Percentiles rank a stretch among this genome's conserved stretches.
phyloP scores from a whole-genome alignment of 2,888 invertebrate genomes.

The Eubasilissa splendida region DNA sequence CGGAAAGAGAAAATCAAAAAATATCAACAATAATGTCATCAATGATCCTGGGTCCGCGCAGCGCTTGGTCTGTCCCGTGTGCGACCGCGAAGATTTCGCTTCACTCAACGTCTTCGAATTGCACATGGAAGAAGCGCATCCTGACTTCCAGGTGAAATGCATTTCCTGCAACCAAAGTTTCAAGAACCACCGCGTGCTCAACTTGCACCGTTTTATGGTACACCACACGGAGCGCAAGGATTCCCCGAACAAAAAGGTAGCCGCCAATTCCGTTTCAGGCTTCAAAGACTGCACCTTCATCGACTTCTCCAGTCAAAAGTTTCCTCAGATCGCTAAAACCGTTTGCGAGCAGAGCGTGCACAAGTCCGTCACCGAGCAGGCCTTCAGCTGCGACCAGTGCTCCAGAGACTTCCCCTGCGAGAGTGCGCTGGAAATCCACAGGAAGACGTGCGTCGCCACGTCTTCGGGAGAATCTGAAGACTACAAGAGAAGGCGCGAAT shows the following conservation, averaged over 20 bases:
- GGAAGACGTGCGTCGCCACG: conserved; percentile 67
- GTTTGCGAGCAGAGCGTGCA: conserved; percentile 81
- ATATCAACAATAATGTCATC: conserved; percentile 62
- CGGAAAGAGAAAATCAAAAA: conserved; percentile 60
- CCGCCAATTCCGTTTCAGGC: conserved; percentile 73
- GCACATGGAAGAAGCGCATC: conserved; percentile 79
- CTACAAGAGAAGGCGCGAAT: conserved; percentile 58
- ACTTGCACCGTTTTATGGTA: conserved; percentile 78
- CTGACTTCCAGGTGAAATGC: conserved; percentile 80
- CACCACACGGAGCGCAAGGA: conserved; percentile 66
- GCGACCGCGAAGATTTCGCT: conserved; percentile 75
- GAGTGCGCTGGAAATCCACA: conserved; percentile 80
- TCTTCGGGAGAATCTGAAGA: conserved; percentile 62
- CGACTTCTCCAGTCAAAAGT: conserved; percentile 87
- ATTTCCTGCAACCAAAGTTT: conserved; percentile 82
- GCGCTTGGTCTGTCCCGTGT: conserved; percentile 74
- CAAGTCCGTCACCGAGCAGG: conserved; percentile 73
- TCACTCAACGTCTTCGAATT: conserved; percentile 74
- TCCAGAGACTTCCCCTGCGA: conserved; percentile 80
- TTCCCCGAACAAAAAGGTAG: conserved; percentile 59
- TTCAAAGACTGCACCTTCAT: conserved; percentile 83
- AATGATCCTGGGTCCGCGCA: conserved; percentile 59
- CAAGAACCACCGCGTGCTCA: conserved; percentile 80
- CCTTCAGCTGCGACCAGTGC: conserved; percentile 81
- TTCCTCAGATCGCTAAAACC: conserved; percentile 83